Evolutionary conservation across 2,113 vertebrate species (phyloP), one percentile per base, ranked within the genome.

Genomic region (Aplodontia rufa): DNA sequence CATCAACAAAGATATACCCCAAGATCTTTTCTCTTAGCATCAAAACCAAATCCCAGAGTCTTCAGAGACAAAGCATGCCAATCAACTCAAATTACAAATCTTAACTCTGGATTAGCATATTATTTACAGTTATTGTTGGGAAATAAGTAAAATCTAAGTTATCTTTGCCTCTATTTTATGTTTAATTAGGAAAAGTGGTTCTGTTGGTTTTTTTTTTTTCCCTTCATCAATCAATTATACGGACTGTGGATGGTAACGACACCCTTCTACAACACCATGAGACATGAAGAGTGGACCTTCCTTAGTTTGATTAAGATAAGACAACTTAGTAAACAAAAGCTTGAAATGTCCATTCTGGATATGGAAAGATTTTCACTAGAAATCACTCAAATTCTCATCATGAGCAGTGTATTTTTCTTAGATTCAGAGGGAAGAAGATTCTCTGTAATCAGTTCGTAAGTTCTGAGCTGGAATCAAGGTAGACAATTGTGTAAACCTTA

Each of bases 121-220:
- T 80, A 79, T 83, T 62, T 80, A 30, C 49, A 87, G 26, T 30
- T 49, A 81, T 74, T 76, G 5, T 42, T 74, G 55, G 28, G 30
- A 87, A 95, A 74, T 82, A 74, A 84, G 47, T 69, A 80, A 84
- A 94, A 83, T 60, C 75, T 42, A 97, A 75, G 68, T 71, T 2
- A 37, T 55, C 17, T 58, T 71, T 92, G n/a, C 11, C 55, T 55
- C 37, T 79, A 5, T 82, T n/a, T 60, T 86, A 26, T 89, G 60
- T 64, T 69, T 60, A 91, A 55, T 86, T 58, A 78, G 28, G 13
- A 17, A 71, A 78, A 72, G 35, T 22, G 8, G 19, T 68, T 28
- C 28, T 45, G 20, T 42, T 35, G 45, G 10, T 45, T 45, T 49
- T 71, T 24, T 58, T 58, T 58, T 68, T 47, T 75, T n/a, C 10